phyloP scores from a whole-genome alignment of 2,113 vertebrate species.

The Cyprinus carpio region DNA sequence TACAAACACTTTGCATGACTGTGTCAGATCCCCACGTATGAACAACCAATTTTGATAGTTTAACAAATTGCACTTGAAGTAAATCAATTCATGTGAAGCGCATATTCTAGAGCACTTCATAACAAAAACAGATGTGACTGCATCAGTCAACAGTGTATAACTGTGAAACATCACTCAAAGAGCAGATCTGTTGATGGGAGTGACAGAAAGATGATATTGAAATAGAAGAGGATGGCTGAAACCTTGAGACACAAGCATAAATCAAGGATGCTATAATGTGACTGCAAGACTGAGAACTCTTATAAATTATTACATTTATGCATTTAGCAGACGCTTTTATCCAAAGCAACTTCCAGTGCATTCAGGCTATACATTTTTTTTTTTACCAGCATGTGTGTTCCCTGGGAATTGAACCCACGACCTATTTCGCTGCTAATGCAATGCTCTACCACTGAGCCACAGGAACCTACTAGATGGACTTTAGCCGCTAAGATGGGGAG shows the following conservation, averaged over 20 bases:
- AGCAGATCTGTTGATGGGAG: slow-evolving; percentile 38
- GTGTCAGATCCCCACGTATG: not conserved
- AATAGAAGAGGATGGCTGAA: slow-evolving; percentile 31
- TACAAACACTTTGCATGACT: not conserved
- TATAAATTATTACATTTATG: slow-evolving; percentile 43
- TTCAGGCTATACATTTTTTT: too few species aligned
- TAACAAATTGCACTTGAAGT: slow-evolving; percentile 22
- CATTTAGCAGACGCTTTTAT: too few species aligned
- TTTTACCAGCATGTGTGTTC: too few species aligned
- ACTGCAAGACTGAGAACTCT: slow-evolving; percentile 38
- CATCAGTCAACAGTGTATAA: slow-evolving; percentile 5
- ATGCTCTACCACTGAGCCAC: too few species aligned
- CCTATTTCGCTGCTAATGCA: too few species aligned
- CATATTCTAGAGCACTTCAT: slow-evolving; percentile 13
- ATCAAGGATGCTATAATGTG: slow-evolving; percentile 33
- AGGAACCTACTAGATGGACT: too few species aligned
- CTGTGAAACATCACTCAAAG: slow-evolving; percentile 36
- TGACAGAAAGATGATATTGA: slow-evolving; percentile 49
- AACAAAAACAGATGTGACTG: slow-evolving; percentile 25
- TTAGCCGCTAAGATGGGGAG: not conserved
- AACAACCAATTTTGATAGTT: slow-evolving; percentile 8
- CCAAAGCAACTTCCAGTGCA: too few species aligned
- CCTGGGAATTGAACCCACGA: too few species aligned
- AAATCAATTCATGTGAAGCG: slow-evolving; percentile 24
- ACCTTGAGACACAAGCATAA: slow-evolving; percentile 32